Percentiles rank a stretch among this genome's conserved stretches.
Conservation (phyloP, 2,113 vertebrate species). For the Lycocorax pyrrhopterus region DNA sequence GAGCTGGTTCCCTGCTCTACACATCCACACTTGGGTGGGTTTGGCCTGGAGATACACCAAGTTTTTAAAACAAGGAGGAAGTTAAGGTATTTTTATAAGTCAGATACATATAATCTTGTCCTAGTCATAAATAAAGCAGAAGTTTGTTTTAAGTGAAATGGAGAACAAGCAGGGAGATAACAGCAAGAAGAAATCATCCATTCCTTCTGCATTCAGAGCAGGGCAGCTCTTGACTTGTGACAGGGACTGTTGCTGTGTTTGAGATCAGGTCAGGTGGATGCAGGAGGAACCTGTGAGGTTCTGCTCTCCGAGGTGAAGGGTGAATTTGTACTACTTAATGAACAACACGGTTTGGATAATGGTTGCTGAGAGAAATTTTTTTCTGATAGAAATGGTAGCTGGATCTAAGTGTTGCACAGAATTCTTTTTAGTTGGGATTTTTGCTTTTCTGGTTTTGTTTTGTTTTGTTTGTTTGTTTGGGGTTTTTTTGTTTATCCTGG, state of each 20-base stretch:
- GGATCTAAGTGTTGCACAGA: not conserved
- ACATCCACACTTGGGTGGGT: not conserved
- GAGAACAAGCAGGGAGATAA: not conserved
- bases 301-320: not conserved
- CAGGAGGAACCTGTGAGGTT: not conserved
- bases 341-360: not conserved
- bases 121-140: not conserved
- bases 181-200: not conserved
- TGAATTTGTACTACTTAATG: not conserved
- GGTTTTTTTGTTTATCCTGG: not conserved
- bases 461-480: not conserved
- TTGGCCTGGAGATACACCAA: not conserved
- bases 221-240: not conserved
- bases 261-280: not conserved
- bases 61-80: not conserved
- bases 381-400: not conserved
- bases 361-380: not conserved
- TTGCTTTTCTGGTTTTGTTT: not conserved
- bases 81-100: not conserved
- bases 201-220: not conserved
- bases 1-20: not conserved
- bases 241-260: not conserved
- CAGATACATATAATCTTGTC: not conserved
- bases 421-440: not conserved
- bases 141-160: not conserved